Conservation (phyloP, 2,888 invertebrate species). For the Schizotus pectinicornis region DNA sequence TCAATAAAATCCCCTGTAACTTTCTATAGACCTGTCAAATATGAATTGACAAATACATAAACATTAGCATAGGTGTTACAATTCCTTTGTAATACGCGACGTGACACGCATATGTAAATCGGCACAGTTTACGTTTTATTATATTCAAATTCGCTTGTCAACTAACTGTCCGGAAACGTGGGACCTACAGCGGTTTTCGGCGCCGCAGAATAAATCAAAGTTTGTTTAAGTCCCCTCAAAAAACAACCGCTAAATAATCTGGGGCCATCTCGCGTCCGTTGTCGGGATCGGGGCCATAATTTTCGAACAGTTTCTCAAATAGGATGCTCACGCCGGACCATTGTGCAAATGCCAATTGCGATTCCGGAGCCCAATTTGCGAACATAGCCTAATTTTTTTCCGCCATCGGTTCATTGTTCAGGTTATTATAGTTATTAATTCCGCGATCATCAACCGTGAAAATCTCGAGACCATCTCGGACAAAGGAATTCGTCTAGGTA, state of each 20-base stretch:
- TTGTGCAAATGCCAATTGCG: constrained; percentile 1
- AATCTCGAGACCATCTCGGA: constrained; percentile 18
- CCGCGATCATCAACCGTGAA: constrained; percentile 21
- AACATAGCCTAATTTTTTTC: constrained; percentile 21
- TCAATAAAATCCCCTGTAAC: not conserved
- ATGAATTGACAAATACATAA: constrained; percentile 37
- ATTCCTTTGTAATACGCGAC: constrained; percentile 39
- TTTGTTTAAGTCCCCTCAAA: constrained; percentile 9
- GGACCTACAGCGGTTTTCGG: constrained; percentile 19
- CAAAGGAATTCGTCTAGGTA: no score
- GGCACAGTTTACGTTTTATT: constrained; percentile 37
- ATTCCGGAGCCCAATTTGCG: constrained; percentile 6
- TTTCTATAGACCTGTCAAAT: constrained; percentile 25
- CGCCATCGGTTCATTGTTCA: constrained; percentile 20
- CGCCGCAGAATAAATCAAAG: constrained; percentile 23
- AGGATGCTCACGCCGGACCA: constrained; percentile 9
- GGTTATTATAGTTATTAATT: constrained; percentile 26
- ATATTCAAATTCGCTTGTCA: constrained; percentile 37
- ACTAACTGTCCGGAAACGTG: constrained; percentile 22
- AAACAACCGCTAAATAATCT: no score
- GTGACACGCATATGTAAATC: constrained; percentile 41
- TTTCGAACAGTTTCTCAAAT: constrained; percentile 1
- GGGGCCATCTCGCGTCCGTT: no score
- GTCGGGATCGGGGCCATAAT: not conserved
- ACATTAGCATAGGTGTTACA: constrained; percentile 40